Evolutionary conservation across 2,113 vertebrate genomes (phyloP), one percentile per base, ranked within the genome.

Genomic region (Beaufortia kweichowensis): DNA sequence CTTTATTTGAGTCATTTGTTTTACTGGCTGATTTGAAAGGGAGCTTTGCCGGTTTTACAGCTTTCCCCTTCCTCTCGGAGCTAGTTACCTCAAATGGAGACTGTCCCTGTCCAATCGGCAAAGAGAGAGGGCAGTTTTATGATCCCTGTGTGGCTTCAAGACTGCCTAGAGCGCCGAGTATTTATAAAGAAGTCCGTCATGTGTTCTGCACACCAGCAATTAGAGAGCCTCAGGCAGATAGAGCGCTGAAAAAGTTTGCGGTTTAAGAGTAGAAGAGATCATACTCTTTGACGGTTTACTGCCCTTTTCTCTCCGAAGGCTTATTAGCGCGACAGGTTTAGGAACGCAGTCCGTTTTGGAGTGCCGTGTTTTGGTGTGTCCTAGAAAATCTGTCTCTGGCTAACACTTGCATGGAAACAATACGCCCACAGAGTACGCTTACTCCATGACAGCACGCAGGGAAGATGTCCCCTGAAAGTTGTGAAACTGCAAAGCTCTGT

Each of bases 141-240:
- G 66, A 70, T 75, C 39, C 28, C 59, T 14, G 19, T 28, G 33
- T 70, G 43, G 17, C 46, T 56, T 11, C 4, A 41, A 61, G 31
- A 14, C 33, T 12, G 53, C 71, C 74, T 57, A 28, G 24, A 29
- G 55, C 63, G 41, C 31, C 55, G 57, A 57, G 21, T 50, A 46
- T 81, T 67, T 59, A 48, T 35, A 78, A 64, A 48, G 55, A 75
- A 76, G 64, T 56, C 66, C n/a, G 57, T 82, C 71, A 59, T 75
- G 76, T 78, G 46, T n/a, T 26, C 72, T 77, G 79, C 79, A 67
- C 61, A 12, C 26, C 24, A 65, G 75, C 70, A 53, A 65, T 83
- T 81, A 79, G 60, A 29, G 15, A 12, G 63, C 55, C 55, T 31
- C 28, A 10, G 62, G 39, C 39, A n/a, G 28, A 5, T 31, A 72